A percentile compares a stretch with the other conserved stretches of the same genome.
Conservation (phyloP, 2,888 invertebrate genomes). For the Cyrtodaria siliqua region DNA sequence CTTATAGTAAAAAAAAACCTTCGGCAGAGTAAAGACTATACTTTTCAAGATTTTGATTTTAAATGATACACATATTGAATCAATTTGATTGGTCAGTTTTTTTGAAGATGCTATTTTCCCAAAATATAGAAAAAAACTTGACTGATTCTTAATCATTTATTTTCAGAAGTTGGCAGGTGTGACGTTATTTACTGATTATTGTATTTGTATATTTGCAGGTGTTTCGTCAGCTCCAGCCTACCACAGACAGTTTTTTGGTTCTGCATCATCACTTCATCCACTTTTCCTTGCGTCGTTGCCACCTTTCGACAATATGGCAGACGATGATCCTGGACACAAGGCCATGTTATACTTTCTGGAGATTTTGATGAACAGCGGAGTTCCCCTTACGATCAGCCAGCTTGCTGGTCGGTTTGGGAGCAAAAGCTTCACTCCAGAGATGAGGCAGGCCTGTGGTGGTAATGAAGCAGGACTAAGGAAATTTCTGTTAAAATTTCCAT, state of each 20-base stretch:
- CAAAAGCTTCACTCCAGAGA: conserved; percentile 99
- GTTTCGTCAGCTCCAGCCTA: conserved; percentile 19
- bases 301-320: conserved; percentile 75
- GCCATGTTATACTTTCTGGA: conserved; percentile 98
- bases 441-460: conserved; percentile 91
- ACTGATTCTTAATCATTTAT: too few species aligned
- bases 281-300: conserved; percentile 24
- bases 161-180: too few species aligned
- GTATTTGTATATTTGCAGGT: conserved; percentile 31
- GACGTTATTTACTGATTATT: too few species aligned
- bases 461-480: conserved; percentile 98
- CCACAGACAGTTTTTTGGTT: conserved; percentile 53
- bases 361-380: conserved; percentile 96
- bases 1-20: too few species aligned
- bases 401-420: conserved; percentile 99
- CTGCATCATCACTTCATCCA: conserved; percentile 46
- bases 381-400: conserved; percentile 98
- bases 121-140: too few species aligned
- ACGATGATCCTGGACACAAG: conserved; percentile 86
- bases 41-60: too few species aligned
- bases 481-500: conserved; percentile 98
- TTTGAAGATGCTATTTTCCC: too few species aligned
- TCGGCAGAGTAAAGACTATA: too few species aligned
- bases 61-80: too few species aligned
- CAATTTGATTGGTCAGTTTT: too few species aligned